phyloP scores from a whole-genome alignment of 2,797 vertebrate species.

The Pangasius djambal region DNA sequence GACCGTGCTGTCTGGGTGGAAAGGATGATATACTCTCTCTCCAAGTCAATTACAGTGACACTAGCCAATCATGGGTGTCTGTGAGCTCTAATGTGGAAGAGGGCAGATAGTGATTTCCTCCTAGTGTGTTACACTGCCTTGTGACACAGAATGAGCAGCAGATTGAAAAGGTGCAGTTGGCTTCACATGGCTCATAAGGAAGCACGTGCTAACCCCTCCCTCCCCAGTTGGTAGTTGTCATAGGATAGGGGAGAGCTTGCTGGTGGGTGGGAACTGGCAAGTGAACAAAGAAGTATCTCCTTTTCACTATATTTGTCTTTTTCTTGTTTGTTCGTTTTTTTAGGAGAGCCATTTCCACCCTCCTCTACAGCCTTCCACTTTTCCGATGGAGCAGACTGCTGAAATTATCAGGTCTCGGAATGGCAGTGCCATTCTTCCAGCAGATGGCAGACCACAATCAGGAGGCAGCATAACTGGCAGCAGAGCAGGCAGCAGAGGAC shows the following conservation, averaged over 20 bases:
- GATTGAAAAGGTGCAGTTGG: neutral
- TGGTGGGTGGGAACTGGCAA: neutral
- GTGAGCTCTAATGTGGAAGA: neutral
- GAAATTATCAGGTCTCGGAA: conserved; percentile 68
- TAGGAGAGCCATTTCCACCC: conserved; percentile 65
- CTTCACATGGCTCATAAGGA: neutral
- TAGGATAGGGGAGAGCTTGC: neutral
- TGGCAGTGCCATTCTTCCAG: conserved; percentile 62
- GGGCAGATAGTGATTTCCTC: neutral
- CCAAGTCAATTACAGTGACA: neutral
- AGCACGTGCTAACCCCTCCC: neutral
- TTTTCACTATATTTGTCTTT: neutral
- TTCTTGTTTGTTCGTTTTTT: conserved; percentile 4
- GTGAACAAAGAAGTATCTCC: neutral
- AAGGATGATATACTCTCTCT: neutral
- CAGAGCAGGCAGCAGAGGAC: conserved; percentile 61
- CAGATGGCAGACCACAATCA: conserved; percentile 54
- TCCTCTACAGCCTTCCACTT: conserved; percentile 66
- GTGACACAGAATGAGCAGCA: neutral
- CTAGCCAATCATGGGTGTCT: neutral
- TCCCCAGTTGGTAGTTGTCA: neutral
- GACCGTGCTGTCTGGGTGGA: neutral
- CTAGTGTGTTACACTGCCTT: neutral
- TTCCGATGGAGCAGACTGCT: conserved; percentile 56
- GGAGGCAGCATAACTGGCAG: conserved; percentile 54